Base-by-base conservation (phyloP, 1,140 invertebrate genomes). In the Bombus confusus region DNA sequence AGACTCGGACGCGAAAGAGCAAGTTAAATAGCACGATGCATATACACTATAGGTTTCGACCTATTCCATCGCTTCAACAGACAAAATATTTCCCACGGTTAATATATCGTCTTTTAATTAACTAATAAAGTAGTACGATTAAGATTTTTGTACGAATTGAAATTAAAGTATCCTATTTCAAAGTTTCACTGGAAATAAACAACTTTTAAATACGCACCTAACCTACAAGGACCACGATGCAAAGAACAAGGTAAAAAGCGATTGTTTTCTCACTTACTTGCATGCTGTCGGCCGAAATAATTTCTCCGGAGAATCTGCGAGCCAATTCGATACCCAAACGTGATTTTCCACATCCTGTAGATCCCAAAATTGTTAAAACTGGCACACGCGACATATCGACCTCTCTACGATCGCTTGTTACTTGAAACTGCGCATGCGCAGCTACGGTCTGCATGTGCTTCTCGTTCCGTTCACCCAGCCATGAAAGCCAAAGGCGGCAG, bases 251-350 rank as follows among this genome's bases (percentile, higher is more conserved):
- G 5, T 2, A 34, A 37, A 1, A 10, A 6, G 3, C 4, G 1
- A 22, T 25, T 6, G n/a, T 37, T 64, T 52, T 12, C 5, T 18
- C 13, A 93, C 95, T 95, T 95, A 99, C 98, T 97, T 99, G 99
- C 98, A 99, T 99, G 22, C 99, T 99, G 97, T 99, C 99, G 1
- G 99, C 99, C 90, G 98, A 99, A 73, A 99, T 98, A 74, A 99
- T 98, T 96, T 99, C 99, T n/a, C 98, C 98, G 82, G 96, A 95
- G 94, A 98, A 99, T 92, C 96, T 97, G 86, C 97, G 96, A 0
- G 98, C 98, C 81, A 99, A 95, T 96, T 99, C 98, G 83, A 99
- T 96, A 31, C 98, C 97, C 84, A 99, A 95, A 95, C 99, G 99
- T 1, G 99, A 99, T 96, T 99, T 99, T 72, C 99, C 99, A 1